These are phyloP conservation scores for Phorcus lineatus DNA, from an alignment of 2,888 invertebrate species.

Conservation along the genomic window DNA sequence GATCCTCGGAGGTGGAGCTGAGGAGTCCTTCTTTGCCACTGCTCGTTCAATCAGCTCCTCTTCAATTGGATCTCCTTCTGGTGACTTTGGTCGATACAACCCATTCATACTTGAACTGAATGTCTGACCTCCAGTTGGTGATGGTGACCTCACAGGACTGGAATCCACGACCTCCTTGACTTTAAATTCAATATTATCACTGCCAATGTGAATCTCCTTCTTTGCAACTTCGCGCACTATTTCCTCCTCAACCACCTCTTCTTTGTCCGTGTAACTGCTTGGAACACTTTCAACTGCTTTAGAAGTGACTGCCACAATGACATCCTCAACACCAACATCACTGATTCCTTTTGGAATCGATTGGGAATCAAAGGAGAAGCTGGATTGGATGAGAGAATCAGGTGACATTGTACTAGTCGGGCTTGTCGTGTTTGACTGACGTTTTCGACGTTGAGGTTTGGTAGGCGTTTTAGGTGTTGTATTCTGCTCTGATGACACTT, in stretches of 20 bases:
- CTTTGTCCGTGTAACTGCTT: not conserved
- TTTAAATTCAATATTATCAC: constrained; percentile 41
- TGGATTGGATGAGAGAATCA: constrained; percentile 1
- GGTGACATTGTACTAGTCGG: constrained; percentile 21
- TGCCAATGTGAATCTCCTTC: constrained; percentile 35
- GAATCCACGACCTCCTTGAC: not conserved
- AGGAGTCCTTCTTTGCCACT: constrained; percentile 39
- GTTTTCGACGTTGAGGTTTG: constrained; percentile 64
- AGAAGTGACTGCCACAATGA: not conserved
- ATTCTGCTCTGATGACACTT: not conserved
- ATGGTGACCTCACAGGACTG: constrained; percentile 15
- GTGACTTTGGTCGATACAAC: constrained; percentile 34
- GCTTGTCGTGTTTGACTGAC: constrained; percentile 37
- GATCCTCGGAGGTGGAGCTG: constrained; percentile 1
- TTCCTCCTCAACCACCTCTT: constrained; percentile 41
- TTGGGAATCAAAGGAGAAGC: not conserved
- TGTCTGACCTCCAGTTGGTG: not conserved
- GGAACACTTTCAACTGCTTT: not conserved
- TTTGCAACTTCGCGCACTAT: constrained; percentile 38
- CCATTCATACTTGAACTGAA: constrained; percentile 8
- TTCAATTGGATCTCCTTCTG: constrained; percentile 41
- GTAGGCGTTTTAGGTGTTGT: constrained; percentile 40
- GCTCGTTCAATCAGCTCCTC: constrained; percentile 55
- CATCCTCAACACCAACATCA: constrained; percentile 1
- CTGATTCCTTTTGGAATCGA: not conserved